Evolutionary conservation across 2,113 vertebrate genomes (phyloP).

Genomic region (Pungitius pungitius): DNA sequence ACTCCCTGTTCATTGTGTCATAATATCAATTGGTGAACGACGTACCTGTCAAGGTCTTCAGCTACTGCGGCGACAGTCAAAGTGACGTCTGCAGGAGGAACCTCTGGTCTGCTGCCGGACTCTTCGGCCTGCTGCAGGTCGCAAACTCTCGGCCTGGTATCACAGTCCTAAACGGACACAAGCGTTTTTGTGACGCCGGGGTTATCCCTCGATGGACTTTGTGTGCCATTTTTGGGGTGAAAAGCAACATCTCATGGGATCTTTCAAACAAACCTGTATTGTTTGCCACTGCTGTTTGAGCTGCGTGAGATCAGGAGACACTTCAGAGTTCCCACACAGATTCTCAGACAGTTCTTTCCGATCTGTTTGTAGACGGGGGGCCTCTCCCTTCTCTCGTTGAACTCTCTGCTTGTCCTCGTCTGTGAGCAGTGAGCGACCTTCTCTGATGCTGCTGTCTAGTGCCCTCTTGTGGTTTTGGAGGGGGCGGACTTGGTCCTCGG

Average conservation of each 20-base stretch:
- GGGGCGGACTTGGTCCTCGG: slow-evolving; percentile 30
- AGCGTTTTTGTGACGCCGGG: neutral
- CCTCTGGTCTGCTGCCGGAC: neutral
- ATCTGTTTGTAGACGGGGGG: slow-evolving; percentile 16
- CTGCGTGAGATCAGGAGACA: slow-evolving; percentile 27
- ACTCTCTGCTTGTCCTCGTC: slow-evolving; percentile 2
- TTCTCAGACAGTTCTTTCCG: slow-evolving; percentile 23
- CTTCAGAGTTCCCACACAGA: slow-evolving; percentile 6
- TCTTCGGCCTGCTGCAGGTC: slow-evolving; percentile 29
- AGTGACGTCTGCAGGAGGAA: slow-evolving; percentile 20
- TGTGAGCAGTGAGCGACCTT: neutral
- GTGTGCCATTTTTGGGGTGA: too few relatives aligned
- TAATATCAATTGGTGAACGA: too few relatives aligned
- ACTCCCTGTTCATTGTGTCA: neutral
- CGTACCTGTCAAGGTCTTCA: slow-evolving; percentile 59
- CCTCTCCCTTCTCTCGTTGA: slow-evolving; percentile 30
- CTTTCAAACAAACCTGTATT: slow-evolving; percentile 46
- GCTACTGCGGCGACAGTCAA: slow-evolving; percentile 7
- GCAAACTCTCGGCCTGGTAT: slow-evolving; percentile 23
- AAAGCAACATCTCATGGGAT: neutral
- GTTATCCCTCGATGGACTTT: neutral
- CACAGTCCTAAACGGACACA: slow-evolving; percentile 44
- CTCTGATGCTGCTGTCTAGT: slow-evolving; percentile 41
- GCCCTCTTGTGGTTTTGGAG: slow-evolving; percentile 54
- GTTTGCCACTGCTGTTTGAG: slow-evolving; percentile 49